Percentiles rank a stretch among this genome's conserved stretches.
Conservation (phyloP, 2,888 invertebrate species). For the Drosophila atripex region DNA sequence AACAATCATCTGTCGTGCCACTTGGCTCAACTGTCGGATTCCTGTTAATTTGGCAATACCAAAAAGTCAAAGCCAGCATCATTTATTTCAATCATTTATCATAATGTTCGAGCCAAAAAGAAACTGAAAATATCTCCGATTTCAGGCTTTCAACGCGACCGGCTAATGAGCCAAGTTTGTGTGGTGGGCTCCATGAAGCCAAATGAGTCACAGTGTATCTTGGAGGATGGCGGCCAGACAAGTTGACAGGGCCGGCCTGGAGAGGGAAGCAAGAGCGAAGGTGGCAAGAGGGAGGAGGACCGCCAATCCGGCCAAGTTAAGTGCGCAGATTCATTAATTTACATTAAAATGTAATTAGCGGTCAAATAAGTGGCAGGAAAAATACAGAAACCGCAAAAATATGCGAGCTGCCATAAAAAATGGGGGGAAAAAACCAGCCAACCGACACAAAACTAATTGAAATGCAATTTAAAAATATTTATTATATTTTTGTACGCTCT, state of each 20-base stretch:
- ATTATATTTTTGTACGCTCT: slow-evolving; percentile 21
- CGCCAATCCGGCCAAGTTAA: slow-evolving; percentile 68
- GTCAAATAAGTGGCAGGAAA: slow-evolving; percentile 58
- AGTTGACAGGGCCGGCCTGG: slow-evolving; percentile 54
- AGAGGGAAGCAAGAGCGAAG: slow-evolving; percentile 20
- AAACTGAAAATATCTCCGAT: slow-evolving; percentile 35
- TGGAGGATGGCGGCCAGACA: slow-evolving; percentile 34
- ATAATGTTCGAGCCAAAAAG: slow-evolving; percentile 46
- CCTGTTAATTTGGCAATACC: slow-evolving; percentile 16
- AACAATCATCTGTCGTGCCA: not conserved
- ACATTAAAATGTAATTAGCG: slow-evolving; percentile 82
- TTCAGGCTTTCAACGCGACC: slow-evolving; percentile 52
- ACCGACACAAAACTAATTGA: slow-evolving; percentile 43
- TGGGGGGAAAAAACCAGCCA: slow-evolving; percentile 2
- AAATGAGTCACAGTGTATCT: slow-evolving; percentile 57
- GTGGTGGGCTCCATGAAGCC: slow-evolving; percentile 42
- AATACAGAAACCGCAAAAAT: slow-evolving; percentile 63
- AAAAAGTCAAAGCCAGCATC: slow-evolving; percentile 25
- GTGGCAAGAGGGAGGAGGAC: not conserved
- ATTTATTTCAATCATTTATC: slow-evolving; percentile 71
- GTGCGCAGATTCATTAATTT: slow-evolving; percentile 79
- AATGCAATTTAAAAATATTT: slow-evolving; percentile 58
- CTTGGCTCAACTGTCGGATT: slow-evolving; percentile 7
- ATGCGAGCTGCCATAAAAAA: slow-evolving; percentile 30
- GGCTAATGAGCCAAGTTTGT: slow-evolving; percentile 71